Percentiles rank a stretch among this genome's conserved stretches.
These are phyloP conservation scores for Rhinatrema bivittatum DNA, from an alignment of 2,797 vertebrate species.

Conservation along the genomic window DNA sequence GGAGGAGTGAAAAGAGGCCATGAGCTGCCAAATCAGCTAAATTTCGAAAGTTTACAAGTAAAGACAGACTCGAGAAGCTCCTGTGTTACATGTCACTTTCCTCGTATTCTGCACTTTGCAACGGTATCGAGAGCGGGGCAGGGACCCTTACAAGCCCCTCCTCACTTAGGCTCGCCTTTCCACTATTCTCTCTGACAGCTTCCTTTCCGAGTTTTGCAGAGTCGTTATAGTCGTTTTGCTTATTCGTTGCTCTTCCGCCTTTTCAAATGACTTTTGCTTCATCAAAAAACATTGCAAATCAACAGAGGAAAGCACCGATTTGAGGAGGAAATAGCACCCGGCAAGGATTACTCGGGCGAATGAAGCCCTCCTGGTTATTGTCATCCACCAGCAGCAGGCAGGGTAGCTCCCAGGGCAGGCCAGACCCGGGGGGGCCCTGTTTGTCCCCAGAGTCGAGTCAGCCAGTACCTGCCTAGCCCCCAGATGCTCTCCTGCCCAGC, in stretches of 20 bases:
- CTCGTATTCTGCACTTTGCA: no score
- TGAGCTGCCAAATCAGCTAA: constrained; percentile 7
- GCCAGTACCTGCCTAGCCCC: constrained; percentile 94
- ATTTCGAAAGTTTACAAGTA: constrained; percentile 16
- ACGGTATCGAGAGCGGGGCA: no score
- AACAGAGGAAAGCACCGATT: constrained; percentile 11
- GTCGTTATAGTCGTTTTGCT: no score
- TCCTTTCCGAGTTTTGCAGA: no score
- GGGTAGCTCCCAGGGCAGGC: constrained; percentile 54
- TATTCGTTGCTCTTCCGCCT: no score
- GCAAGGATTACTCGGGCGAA: not conserved
- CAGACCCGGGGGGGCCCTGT: constrained; percentile 71
- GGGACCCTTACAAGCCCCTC: no score
- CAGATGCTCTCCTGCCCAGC: constrained; percentile 89
- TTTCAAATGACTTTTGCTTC: no score
- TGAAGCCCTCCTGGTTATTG: not conserved
- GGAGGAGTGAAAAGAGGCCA: not conserved
- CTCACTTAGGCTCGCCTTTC: no score
- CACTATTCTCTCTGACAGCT: no score
- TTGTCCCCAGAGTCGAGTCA: constrained; percentile 85
- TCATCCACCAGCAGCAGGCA: constrained; percentile 12
- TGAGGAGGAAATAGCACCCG: constrained; percentile 6
- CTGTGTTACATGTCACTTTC: no score
- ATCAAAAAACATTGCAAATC: constrained; percentile 16
- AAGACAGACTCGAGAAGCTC: not conserved